phyloP scores from a whole-genome alignment of 2,888 invertebrate species.

The Orthosia gothica region DNA sequence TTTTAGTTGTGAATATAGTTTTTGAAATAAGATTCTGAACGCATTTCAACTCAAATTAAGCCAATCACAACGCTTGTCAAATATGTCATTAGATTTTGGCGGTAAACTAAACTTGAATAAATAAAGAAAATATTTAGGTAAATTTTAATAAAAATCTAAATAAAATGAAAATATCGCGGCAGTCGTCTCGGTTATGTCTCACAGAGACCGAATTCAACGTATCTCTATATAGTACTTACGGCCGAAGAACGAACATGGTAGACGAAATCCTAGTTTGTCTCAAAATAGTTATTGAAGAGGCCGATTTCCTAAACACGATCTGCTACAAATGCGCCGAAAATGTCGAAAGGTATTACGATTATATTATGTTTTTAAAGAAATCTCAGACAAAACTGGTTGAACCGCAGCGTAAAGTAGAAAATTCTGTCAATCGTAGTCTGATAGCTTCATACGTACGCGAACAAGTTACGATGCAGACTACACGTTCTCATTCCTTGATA shows the following conservation, averaged over 20 bases:
- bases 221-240: constrained; percentile 81
- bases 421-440: constrained; percentile 73
- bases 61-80: constrained; percentile 63
- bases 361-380: constrained; percentile 80
- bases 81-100: constrained; percentile 46
- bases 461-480: constrained; percentile 84
- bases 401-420: constrained; percentile 69
- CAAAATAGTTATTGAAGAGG: constrained; percentile 82
- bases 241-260: constrained; percentile 79
- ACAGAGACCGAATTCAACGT: constrained; percentile 85
- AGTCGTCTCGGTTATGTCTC: constrained; percentile 84
- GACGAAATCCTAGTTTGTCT: constrained; percentile 85
- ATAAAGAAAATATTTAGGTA: constrained; percentile 11
- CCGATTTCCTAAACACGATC: constrained; percentile 80
- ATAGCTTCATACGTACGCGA: constrained; percentile 83
- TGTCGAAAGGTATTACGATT: constrained; percentile 85
- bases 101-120: constrained; percentile 47
- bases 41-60: constrained; percentile 42
- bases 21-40: constrained; percentile 57
- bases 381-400: constrained; percentile 76
- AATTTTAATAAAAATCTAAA: constrained; percentile 30
- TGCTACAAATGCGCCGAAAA: constrained; percentile 86
- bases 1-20: constrained; percentile 53
- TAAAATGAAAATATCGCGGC: constrained; percentile 82
- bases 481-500: constrained; percentile 84